phyloP scores from a whole-genome alignment of 2,888 invertebrate species.

The Drymonia ruficornis region DNA sequence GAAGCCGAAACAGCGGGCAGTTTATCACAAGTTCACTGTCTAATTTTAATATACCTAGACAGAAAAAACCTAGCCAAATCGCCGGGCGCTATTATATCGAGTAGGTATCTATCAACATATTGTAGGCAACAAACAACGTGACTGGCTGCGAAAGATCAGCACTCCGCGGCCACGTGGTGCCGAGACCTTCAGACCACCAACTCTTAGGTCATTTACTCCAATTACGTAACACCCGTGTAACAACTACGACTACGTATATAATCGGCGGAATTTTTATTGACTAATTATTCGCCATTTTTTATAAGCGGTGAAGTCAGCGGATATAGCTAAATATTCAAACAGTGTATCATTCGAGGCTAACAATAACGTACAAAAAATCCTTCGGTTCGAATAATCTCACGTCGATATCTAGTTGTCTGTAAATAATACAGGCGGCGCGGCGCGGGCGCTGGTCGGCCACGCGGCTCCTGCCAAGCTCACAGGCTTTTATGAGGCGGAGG shows the following conservation, averaged over 20 bases:
- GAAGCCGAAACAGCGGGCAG: neutral
- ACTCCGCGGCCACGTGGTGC: conserved; percentile 64
- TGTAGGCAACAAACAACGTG: conserved; percentile 14
- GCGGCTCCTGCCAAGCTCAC: neutral
- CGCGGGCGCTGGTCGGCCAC: conserved; percentile 17
- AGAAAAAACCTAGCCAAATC: conserved; percentile 27
- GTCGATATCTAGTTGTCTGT: conserved; percentile 64
- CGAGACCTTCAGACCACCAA: conserved; percentile 73
- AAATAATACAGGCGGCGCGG: conserved; percentile 23
- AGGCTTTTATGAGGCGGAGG: conserved; percentile 37
- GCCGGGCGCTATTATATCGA: conserved; percentile 6
- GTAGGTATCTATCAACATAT: conserved; percentile 23
- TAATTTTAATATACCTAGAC: conserved; percentile 11
- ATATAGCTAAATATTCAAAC: conserved; percentile 84
- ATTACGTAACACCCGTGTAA: conserved; percentile 83
- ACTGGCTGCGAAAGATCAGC: conserved; percentile 12
- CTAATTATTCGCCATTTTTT: conserved; percentile 83
- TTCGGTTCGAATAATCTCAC: conserved; percentile 68
- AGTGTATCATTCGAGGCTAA: conserved; percentile 82
- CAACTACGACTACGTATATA: conserved; percentile 71
- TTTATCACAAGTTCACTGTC: neutral
- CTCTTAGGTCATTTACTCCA: conserved; percentile 82
- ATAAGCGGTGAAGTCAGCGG: conserved; percentile 82
- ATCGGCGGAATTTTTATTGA: conserved; percentile 84
- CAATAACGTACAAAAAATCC: conserved; percentile 77